Percentiles rank a stretch among this genome's conserved stretches.
Conservation (phyloP, 2,113 vertebrate genomes). For the Brevimyrus niger region DNA sequence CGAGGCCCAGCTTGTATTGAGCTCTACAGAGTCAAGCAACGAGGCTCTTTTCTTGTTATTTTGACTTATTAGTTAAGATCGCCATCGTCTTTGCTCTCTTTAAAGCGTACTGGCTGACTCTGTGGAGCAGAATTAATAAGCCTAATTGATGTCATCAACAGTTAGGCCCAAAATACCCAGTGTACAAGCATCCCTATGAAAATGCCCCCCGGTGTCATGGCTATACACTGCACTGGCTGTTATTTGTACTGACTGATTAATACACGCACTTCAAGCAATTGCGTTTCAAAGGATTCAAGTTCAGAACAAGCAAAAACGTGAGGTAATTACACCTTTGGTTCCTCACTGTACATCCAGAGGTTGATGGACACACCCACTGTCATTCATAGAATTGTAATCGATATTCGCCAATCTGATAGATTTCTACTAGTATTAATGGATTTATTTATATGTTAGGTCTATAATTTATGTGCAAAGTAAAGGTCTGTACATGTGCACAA, state of each 20-base stretch:
- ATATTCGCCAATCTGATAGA: not conserved
- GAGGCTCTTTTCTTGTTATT: conserved; percentile 25
- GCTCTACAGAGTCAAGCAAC: not conserved
- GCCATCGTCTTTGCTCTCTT: not conserved
- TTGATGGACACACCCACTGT: not conserved
- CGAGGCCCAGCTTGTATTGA: not conserved
- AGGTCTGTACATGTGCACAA: not conserved
- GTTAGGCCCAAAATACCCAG: conserved; percentile 24
- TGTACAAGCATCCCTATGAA: conserved; percentile 16
- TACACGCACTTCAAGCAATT: not conserved
- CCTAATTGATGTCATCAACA: conserved; percentile 26
- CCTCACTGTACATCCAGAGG: not conserved
- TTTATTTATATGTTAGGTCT: not conserved
- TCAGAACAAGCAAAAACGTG: not conserved
- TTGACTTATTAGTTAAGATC: conserved; percentile 28
- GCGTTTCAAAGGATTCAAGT: not conserved
- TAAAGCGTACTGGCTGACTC: not conserved
- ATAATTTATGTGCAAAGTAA: not conserved
- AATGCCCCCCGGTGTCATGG: not conserved
- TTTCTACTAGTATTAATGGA: not conserved
- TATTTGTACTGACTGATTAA: not conserved
- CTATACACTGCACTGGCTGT: not conserved
- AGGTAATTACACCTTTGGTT: not conserved
- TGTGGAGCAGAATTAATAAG: conserved; percentile 7
- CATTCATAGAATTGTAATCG: not conserved